Evolutionary conservation across 2,797 vertebrate genomes (phyloP), one percentile per base, ranked within the genome.

Genomic region (Enteromius viviparus): DNA sequence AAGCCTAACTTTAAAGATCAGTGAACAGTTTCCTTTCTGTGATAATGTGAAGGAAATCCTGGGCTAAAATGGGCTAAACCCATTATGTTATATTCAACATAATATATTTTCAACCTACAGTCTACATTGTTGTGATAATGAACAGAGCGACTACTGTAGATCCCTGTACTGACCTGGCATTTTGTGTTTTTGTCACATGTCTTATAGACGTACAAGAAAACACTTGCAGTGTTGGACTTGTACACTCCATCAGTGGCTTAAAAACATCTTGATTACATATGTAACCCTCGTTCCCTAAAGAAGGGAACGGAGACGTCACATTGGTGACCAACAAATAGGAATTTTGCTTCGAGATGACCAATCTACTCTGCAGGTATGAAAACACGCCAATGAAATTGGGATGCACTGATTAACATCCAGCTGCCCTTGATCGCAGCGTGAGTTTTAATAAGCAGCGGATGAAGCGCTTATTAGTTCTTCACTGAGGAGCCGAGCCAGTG

Each of bases 1-100:
- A 34, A 34, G 34, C 34, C 34, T 81, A 55, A 49, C 42, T 49
- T 51, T 23, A 49, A 72, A 74, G 55, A 74, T 26, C 69, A 51
- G 64, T 64, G 1, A 62, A 45, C 12, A 3, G 21, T 11, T 37
- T 72, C 2, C 19, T 81, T 34, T 62, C 51, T 42, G 34, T 6
- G 3, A 11, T 60, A 75, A 76, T 58, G 49, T 37, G 29, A 75
- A 75, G 51, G 12, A 58, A 23, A 58, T 12, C 11, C 17, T 70
- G 32, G n/a, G 23, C 32, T 34, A 51, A 29, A 53, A 68, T 34
- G 5, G 37, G 37, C 37, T 40, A 40, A 40, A 40, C 6, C 32
- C 32, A 34, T 34, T 34, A 2, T 6, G 37, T 6, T 40, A 58
- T 21, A 58, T 42, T 65, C 3, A 4, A 4, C 1, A 7, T 49